Evolutionary conservation across 1,140 invertebrate genomes (phyloP).

Genomic region (Neuroterus valhalla): DNA sequence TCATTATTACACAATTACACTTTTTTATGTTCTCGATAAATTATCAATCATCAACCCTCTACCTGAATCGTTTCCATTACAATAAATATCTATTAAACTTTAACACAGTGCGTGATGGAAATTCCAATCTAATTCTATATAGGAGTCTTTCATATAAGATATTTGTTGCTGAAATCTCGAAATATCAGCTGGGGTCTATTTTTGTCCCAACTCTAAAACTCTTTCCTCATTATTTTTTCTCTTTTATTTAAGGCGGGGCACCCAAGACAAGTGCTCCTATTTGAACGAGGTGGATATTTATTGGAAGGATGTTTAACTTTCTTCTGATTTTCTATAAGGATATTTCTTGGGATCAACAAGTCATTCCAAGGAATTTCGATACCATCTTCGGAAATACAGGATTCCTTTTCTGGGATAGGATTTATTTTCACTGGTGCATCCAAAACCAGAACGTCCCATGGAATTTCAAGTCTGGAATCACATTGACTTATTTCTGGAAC

Average conservation of each 20-base stretch:
- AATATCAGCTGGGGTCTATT: not conserved
- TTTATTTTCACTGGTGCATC: conserved; percentile 54
- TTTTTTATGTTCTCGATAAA: too few relatives aligned
- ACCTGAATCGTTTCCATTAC: too few relatives aligned
- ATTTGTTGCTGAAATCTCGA: too few relatives aligned
- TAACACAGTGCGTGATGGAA: too few relatives aligned
- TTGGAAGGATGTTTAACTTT: conserved; percentile 55
- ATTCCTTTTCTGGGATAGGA: conserved; percentile 38
- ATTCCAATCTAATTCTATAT: too few relatives aligned
- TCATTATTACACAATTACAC: too few relatives aligned
- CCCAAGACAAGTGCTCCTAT: not conserved
- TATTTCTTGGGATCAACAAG: conserved; percentile 59
- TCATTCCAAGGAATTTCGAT: conserved; percentile 66
- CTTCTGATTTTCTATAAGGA: conserved; percentile 51
- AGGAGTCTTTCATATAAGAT: too few relatives aligned
- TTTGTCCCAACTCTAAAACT: not conserved
- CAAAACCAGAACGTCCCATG: conserved; percentile 55
- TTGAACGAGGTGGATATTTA: conserved; percentile 34
- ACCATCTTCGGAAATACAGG: conserved; percentile 48
- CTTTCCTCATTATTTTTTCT: not conserved
- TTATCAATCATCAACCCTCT: too few relatives aligned
- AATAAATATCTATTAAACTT: too few relatives aligned
- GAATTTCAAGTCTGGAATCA: conserved; percentile 60
- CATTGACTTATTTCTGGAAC: conserved; percentile 35
- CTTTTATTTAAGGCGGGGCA: not conserved